Percentiles rank a stretch among this genome's conserved stretches.
These are phyloP conservation scores for Acrocephalus kingi DNA, from an alignment of 2,113 vertebrate genomes.

Conservation along the genomic window DNA sequence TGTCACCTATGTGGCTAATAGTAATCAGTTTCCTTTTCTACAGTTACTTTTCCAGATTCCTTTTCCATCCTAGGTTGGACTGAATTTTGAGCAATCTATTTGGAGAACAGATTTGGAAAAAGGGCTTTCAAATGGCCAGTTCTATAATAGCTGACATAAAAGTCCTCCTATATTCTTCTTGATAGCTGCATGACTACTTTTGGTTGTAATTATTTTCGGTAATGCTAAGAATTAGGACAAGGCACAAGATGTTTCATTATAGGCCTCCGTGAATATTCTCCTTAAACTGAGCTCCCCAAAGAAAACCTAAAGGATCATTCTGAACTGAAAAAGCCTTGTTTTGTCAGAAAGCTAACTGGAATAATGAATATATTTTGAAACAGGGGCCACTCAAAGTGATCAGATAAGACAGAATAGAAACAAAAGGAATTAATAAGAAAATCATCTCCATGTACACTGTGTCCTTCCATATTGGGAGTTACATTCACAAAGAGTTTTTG, in stretches of 20 bases:
- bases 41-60: background rate
- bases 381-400: background rate
- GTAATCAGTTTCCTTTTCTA: background rate
- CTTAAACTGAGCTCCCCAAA: background rate
- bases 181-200: background rate
- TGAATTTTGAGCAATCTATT: background rate
- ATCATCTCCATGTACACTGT: background rate
- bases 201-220: background rate
- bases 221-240: background rate
- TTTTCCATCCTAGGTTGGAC: background rate
- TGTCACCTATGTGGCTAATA: background rate
- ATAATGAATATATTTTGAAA: background rate
- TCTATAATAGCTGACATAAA: background rate
- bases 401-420: background rate
- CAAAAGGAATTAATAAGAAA: background rate
- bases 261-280: background rate
- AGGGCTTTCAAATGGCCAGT: background rate
- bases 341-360: background rate
- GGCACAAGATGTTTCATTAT: background rate
- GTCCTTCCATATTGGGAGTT: background rate
- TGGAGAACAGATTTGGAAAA: background rate
- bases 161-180: background rate
- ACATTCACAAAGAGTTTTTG: background rate
- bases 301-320: background rate
- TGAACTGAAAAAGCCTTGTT: background rate